Base-by-base conservation (phyloP, 1,140 invertebrate species). In the Heliconius melpomene region DNA sequence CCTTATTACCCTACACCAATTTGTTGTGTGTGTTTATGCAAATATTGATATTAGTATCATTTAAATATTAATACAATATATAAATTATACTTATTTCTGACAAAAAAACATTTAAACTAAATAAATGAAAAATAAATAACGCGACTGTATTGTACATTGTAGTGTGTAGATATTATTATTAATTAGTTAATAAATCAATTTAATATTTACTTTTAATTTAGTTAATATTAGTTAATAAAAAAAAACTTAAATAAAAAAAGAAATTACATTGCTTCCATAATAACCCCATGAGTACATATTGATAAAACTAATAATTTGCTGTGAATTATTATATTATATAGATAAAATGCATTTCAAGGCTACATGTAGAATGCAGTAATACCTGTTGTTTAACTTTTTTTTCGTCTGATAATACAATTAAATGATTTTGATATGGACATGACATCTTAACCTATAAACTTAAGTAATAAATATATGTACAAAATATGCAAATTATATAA, bases 351-450 rank as follows among this genome's bases (percentile, higher is more conserved):
- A 72, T 72, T 72, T 16, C n/a, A 66, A 66, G 26, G n/a, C 29
- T 54, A 77, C 60, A n/a, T 77, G 52, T 60, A 66, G 29, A 60
- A 76, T 38, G 46, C 54, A 79, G 71, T 72, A 82, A 77, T 86
- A 86, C 85, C 85, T 86, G 84, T 32, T 71, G 75, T 46, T 79
- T 77, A 70, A 74, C 80, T 81, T 81, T 87, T 76, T 87, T 89
- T 87, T 78, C 83, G 83, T 86, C 80, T 87, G 82, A 74, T 81
- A 78, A 57, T 78, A 87, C 88, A 83, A 85, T 88, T 81, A 85
- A 86, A 90, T 92, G 87, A 94, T 94, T 94, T 94, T 92, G 91
- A 92, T 89, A 92, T 84, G 92, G 92, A 87, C 91, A 93, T 91
- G 91, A 89, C 92, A 94, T 92, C 84, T 88, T 94, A 93, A 92